Evolutionary conservation across 2,888 invertebrate species (phyloP).

Genomic region (Platycnemis pennipes): DNA sequence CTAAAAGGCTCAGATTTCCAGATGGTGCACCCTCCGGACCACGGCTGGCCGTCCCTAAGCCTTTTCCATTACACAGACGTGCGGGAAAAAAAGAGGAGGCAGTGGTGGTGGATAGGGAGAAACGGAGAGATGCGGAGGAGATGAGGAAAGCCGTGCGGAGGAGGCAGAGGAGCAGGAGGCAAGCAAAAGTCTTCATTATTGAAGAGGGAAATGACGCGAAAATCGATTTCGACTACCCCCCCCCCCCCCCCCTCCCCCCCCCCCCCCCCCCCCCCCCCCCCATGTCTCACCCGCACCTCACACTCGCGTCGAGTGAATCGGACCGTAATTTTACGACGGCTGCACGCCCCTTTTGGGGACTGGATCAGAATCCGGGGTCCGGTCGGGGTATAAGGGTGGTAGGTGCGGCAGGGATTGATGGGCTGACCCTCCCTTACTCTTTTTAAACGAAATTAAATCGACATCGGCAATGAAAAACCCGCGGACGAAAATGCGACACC

Average conservation of each 20-base stretch:
- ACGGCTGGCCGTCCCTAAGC: conserved; percentile 42
- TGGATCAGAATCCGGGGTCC: background rate
- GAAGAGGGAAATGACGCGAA: conserved; percentile 54
- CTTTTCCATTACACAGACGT: conserved; percentile 34
- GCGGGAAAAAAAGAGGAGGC: background rate
- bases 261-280: too few species aligned
- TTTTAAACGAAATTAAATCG: background rate
- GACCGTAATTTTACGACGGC: background rate
- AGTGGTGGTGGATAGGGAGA: background rate
- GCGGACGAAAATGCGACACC: background rate
- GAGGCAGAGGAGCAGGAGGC: background rate
- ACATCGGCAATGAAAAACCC: background rate
- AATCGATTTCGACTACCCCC: background rate
- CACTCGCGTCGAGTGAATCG: background rate
- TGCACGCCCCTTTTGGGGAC: background rate
- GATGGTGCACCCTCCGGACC: conserved; percentile 54
- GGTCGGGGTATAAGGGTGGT: too few species aligned
- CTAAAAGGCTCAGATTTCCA: conserved; percentile 43
- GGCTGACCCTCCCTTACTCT: background rate
- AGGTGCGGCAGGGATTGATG: background rate
- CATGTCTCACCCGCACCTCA: background rate
- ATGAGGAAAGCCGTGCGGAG: background rate
- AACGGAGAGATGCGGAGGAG: background rate
- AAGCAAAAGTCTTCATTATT: conserved; percentile 29
- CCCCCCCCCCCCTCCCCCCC: background rate